Percentiles rank a stretch among this genome's conserved stretches.
phyloP scores from a whole-genome alignment of 2,113 vertebrate genomes.

The Ceyx margarethae region DNA sequence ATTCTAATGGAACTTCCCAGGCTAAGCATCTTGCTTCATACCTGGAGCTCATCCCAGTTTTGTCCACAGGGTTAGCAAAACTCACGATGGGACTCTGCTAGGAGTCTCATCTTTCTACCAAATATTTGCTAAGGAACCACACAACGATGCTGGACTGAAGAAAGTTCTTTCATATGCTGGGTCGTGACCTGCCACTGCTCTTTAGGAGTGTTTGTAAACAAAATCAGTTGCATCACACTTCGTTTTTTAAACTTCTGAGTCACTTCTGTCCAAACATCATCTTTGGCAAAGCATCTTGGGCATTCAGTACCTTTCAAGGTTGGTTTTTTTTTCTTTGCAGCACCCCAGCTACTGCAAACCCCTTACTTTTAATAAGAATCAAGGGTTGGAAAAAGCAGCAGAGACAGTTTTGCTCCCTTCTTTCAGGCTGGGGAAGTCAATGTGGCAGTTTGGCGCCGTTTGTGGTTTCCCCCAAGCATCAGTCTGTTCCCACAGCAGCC shows the following conservation, averaged over 20 bases:
- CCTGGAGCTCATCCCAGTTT: background rate
- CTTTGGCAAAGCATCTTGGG: background rate
- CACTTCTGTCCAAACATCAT: background rate
- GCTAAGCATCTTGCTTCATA: background rate
- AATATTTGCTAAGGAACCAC: background rate
- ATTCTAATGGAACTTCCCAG: background rate
- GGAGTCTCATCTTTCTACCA: background rate
- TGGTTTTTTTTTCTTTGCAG: background rate
- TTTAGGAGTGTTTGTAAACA: background rate
- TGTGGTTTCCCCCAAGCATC: fast-evolving
- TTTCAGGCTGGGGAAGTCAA: background rate
- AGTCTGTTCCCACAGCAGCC: background rate
- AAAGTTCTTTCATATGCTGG: background rate
- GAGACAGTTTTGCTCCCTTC: background rate
- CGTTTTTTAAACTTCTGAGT: background rate
- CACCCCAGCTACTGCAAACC: background rate
- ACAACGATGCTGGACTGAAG: background rate
- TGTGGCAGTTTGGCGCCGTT: background rate
- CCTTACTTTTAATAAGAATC: background rate
- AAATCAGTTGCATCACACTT: background rate
- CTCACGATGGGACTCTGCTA: background rate
- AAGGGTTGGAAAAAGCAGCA: background rate
- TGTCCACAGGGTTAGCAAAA: background rate
- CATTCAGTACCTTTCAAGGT: background rate
- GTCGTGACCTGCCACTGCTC: background rate